phyloP scores from a whole-genome alignment of 2,888 invertebrate species.

The Caenorhabditis uteleia region DNA sequence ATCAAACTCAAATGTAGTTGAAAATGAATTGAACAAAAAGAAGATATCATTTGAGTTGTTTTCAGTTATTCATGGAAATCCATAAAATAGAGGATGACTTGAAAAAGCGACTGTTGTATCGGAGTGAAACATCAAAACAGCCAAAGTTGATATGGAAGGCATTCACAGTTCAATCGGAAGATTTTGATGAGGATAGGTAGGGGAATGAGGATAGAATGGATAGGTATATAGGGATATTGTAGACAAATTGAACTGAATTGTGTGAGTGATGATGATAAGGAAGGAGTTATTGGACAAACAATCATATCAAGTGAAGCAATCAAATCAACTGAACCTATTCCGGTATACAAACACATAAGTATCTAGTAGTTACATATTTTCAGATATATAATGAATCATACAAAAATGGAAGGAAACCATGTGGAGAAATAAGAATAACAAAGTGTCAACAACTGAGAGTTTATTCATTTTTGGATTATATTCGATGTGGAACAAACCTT shows the following conservation, averaged over 20 bases:
- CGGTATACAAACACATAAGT: neutral
- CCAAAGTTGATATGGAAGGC: constrained; percentile 43
- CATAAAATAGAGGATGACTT: constrained; percentile 13
- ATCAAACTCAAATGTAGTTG: constrained; percentile 22
- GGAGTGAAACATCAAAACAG: constrained; percentile 48
- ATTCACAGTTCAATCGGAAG: constrained; percentile 49
- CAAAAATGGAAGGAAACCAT: constrained; percentile 43
- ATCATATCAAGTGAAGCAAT: constrained; percentile 12
- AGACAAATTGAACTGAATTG: constrained; percentile 31
- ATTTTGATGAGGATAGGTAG: constrained; percentile 9
- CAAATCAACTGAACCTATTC: constrained; percentile 16
- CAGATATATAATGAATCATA: constrained; percentile 33
- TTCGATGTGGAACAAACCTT: constrained; percentile 42
- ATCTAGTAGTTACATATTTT: neutral
- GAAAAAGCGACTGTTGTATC: constrained; percentile 41
- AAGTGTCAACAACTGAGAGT: constrained; percentile 45
- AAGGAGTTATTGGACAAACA: constrained; percentile 28
- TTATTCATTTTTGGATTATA: constrained; percentile 57
- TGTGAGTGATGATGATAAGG: constrained; percentile 28
- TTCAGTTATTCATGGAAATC: constrained; percentile 25
- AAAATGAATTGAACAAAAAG: neutral
- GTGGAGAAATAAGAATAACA: constrained; percentile 52
- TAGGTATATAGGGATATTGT: constrained; percentile 28
- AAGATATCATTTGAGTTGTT: neutral
- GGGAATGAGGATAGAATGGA: neutral